Conservation (phyloP, 2,888 invertebrate genomes). For the Chaetogeoica ovagalla region DNA sequence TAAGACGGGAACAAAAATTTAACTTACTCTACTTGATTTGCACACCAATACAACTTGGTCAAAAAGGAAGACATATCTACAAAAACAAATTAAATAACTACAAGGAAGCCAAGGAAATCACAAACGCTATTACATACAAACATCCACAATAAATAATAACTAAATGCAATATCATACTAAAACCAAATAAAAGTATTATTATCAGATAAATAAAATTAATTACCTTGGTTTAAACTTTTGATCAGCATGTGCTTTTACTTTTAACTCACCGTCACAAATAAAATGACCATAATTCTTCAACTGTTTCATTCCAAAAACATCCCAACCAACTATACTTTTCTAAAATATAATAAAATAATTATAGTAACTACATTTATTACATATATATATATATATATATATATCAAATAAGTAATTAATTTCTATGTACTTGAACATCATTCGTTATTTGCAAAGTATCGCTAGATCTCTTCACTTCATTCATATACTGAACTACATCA, state of each 20-base stretch:
- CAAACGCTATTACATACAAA: slow-evolving; percentile 15
- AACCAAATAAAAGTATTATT: neutral
- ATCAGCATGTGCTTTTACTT: slow-evolving; percentile 86
- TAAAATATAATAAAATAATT: slow-evolving; percentile 57
- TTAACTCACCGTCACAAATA: slow-evolving; percentile 90
- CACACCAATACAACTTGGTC: slow-evolving; percentile 95
- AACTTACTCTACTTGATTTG: slow-evolving; percentile 75
- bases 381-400: neutral
- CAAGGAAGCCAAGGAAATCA: neutral
- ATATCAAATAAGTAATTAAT: neutral
- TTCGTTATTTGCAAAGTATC: slow-evolving; percentile 87
- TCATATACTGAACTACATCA: slow-evolving; percentile 94
- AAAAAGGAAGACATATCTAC: slow-evolving; percentile 92
- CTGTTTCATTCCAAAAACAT: slow-evolving; percentile 76
- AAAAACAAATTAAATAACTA: slow-evolving; percentile 56
- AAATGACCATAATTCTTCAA: slow-evolving; percentile 89
- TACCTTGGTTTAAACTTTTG: slow-evolving; percentile 75
- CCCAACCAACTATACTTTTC: slow-evolving; percentile 82
- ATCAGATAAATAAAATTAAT: slow-evolving; percentile 27
- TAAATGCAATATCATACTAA: neutral
- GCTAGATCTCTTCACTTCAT: slow-evolving; percentile 95
- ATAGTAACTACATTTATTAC: neutral
- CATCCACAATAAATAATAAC: slow-evolving; percentile 10
- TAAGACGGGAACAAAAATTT: neutral
- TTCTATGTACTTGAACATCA: slow-evolving; percentile 73